A percentile compares a stretch with the other conserved stretches of the same genome.
Evolutionary conservation across 2,888 invertebrate genomes (phyloP).

Genomic region (Dyspetes luteomarginatus): DNA sequence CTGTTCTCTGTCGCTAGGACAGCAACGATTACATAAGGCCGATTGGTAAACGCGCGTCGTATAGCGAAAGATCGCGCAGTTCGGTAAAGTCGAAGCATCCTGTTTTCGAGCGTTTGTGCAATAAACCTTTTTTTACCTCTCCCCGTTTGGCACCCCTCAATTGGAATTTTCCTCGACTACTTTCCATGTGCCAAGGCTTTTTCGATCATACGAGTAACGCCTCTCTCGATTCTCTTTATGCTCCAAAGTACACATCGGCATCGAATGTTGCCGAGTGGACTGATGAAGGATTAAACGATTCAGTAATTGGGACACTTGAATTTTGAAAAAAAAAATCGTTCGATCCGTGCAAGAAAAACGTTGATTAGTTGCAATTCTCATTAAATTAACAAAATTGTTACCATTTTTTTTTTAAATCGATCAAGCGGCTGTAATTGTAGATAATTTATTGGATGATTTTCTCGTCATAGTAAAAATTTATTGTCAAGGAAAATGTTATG

Average conservation of each 20-base stretch:
- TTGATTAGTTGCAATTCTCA: not conserved
- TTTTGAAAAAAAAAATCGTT: not conserved
- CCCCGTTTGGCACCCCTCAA: constrained; percentile 21
- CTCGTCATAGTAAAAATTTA: too few relatives aligned
- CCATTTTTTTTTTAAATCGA: too few relatives aligned
- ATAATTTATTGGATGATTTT: too few relatives aligned
- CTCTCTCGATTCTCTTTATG: constrained; percentile 28
- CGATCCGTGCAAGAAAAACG: not conserved
- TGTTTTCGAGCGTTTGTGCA: constrained; percentile 73
- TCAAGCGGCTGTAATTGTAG: not conserved
- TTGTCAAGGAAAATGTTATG: too few relatives aligned
- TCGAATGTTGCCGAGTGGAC: not conserved
- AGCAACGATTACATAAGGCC: constrained; percentile 68
- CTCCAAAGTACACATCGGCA: not conserved
- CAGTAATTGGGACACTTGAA: not conserved
- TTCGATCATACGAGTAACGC: constrained; percentile 61
- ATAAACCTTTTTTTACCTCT: constrained; percentile 55
- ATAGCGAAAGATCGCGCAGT: constrained; percentile 39
- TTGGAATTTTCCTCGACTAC: constrained; percentile 72
- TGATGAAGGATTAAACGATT: not conserved
- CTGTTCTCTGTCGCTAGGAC: not conserved
- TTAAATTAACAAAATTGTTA: too few relatives aligned
- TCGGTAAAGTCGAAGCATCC: constrained; percentile 74
- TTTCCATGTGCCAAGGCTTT: constrained; percentile 76
- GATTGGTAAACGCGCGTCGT: constrained; percentile 65